phyloP scores from a whole-genome alignment of 2,888 invertebrate genomes.

The Tillus elongatus region DNA sequence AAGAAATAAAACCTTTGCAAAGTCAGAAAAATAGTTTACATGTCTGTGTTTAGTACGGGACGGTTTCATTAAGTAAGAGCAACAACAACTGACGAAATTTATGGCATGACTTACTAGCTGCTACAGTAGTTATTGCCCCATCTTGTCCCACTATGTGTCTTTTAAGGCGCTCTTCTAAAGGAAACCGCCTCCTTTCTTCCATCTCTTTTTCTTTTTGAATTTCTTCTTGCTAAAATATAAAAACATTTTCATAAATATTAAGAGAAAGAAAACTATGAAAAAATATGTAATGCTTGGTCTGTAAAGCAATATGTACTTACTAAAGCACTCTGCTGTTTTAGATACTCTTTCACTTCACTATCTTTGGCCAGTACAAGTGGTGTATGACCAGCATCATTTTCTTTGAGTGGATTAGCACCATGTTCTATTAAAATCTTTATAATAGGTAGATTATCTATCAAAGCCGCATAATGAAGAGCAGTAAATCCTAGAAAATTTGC shows the following conservation, averaged over 20 bases:
- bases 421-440: constrained; percentile 58
- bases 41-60: too few relatives aligned
- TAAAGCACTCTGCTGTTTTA: constrained; percentile 47
- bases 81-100: too few relatives aligned
- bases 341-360: constrained; percentile 52
- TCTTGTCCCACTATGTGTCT: constrained; percentile 81
- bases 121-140: constrained; percentile 67
- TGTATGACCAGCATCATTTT: constrained; percentile 70
- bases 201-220: constrained; percentile 54
- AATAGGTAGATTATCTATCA: constrained; percentile 58
- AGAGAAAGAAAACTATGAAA: constrained; percentile 7
- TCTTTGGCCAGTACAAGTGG: constrained; percentile 66
- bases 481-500: constrained; percentile 80
- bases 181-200: constrained; percentile 71
- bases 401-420: constrained; percentile 64
- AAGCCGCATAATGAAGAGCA: constrained; percentile 79
- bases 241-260: too few relatives aligned
- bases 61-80: too few relatives aligned
- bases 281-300: background rate
- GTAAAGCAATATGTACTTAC: constrained; percentile 24
- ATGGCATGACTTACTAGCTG: constrained; percentile 48
- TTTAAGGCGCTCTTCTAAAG: constrained; percentile 73
- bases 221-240: constrained; percentile 44
- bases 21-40: too few relatives aligned
- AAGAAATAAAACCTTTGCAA: too few relatives aligned